phyloP scores from a whole-genome alignment of 2,888 invertebrate species.

The Lordiphosa andalusiaca region DNA sequence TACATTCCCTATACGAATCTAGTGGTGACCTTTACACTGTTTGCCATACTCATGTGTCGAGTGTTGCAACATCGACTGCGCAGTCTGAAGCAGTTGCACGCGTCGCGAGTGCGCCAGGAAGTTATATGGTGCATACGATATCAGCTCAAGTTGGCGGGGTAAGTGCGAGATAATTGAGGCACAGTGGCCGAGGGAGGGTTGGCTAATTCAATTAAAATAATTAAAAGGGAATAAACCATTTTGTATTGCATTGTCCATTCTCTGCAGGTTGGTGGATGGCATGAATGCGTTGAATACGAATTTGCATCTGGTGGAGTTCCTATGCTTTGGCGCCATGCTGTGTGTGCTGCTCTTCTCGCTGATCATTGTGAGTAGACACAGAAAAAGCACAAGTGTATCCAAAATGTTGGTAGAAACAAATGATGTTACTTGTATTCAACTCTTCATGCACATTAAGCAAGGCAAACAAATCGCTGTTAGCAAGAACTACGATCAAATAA shows the following conservation, averaged over 20 bases:
- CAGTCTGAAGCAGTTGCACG: conserved; percentile 35
- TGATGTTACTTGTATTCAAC: neutral
- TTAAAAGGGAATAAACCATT: neutral
- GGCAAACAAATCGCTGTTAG: neutral
- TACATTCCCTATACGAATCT: conserved; percentile 72
- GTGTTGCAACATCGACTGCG: conserved; percentile 66
- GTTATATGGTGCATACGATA: conserved; percentile 71
- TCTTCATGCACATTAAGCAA: too few species aligned
- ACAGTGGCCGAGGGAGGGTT: too few species aligned
- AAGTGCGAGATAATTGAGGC: conserved; percentile 11
- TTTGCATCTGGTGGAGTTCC: conserved; percentile 60
- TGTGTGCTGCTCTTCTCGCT: conserved; percentile 75
- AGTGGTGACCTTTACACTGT: conserved; percentile 67
- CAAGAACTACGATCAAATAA: too few species aligned
- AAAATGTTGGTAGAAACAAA: neutral
- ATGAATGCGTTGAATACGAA: conserved; percentile 58
- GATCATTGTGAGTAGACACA: conserved; percentile 58
- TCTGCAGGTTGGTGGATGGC: conserved; percentile 32
- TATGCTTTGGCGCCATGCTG: conserved; percentile 70
- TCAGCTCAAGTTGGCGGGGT: conserved; percentile 69
- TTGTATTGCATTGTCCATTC: neutral
- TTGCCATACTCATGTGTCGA: conserved; percentile 66
- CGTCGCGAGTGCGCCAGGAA: conserved; percentile 34
- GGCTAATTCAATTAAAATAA: neutral
- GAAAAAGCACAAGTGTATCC: neutral